Conservation (phyloP, 2,113 vertebrate genomes). For the Clarias magur region DNA sequence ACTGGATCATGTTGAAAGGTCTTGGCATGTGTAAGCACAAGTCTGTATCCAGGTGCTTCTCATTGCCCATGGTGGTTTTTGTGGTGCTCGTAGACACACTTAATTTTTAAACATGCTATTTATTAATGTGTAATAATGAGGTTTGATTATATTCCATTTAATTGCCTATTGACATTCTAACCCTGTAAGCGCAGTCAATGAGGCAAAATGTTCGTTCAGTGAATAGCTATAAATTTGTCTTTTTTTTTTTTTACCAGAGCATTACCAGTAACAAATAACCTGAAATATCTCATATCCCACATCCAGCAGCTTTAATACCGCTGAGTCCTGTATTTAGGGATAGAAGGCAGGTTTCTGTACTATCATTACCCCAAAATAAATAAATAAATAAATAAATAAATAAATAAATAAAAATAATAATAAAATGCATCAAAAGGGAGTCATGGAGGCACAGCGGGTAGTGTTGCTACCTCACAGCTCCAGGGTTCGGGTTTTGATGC, state of each 20-base stretch:
- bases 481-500: conserved; percentile 12
- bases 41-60: not conserved
- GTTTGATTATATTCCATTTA: not conserved
- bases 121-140: not conserved
- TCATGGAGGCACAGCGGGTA: not conserved
- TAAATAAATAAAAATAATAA: not conserved
- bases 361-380: not conserved
- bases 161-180: not conserved
- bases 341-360: not conserved
- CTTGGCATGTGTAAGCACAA: not conserved
- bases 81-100: not conserved
- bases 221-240: not conserved
- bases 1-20: not conserved
- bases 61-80: not conserved
- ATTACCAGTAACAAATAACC: not conserved
- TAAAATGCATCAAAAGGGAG: conserved; percentile 3
- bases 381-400: not conserved
- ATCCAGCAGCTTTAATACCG: not conserved
- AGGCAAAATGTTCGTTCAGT: not conserved
- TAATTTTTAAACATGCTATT: not conserved
- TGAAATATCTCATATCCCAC: not conserved
- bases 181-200: not conserved
- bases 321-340: not conserved
- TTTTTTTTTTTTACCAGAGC: not conserved
- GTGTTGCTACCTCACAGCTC: not conserved